Evolutionary conservation across 53 echinoderm and acorn worm genomes (phyloP), one percentile per base, ranked within the genome.

Genomic region (Hippasteria phrygiana): DNA sequence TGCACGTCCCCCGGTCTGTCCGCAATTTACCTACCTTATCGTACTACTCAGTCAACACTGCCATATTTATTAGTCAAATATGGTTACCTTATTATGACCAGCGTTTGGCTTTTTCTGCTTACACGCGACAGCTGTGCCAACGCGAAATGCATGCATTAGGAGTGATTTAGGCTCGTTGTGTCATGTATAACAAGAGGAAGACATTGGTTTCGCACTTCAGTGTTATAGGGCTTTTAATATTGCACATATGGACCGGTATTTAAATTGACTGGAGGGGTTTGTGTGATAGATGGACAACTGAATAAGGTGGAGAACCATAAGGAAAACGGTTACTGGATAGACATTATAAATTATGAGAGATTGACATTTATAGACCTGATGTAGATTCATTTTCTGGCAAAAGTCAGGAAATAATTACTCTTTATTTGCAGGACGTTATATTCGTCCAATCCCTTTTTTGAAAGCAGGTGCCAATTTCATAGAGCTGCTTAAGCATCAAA

Each of bases 61-160:
- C 82, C 43, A 82, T 82, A 82, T 82, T 82, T 82, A 82, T 82
- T 82, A 82, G 82, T 82, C 66, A 82, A 82, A 82, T 82, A 82
- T 82, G 82, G 82, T 43, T 65, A 82, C 82, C 82, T 64, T 82
- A 75, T 50, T 75, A 82, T 41, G 82, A 46, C n/a, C 22, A 4
- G 38, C 36, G 79, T 34, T 26, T 33, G 79, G 38, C 37, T 67
- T 67, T 36, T 17, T 39, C 18, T 5, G 53, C 55, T 31, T 65
- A 45, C 65, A 66, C 33, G 46, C 66, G 66, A 82, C 82, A 82
- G 82, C 82, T 82, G 82, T 82, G 24, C 65, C 82, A 82, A 82
- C 33, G 82, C 45, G 42, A 27, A 45, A 65, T 82, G 82, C 38
- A 82, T 46, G 66, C 66, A 82, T 82, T 66, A 82, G 64, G 34